Percentiles rank a stretch among this genome's conserved stretches.
These are phyloP conservation scores for Luscinia megarhynchos DNA, from an alignment of 2,797 vertebrate genomes.

Conservation along the genomic window DNA sequence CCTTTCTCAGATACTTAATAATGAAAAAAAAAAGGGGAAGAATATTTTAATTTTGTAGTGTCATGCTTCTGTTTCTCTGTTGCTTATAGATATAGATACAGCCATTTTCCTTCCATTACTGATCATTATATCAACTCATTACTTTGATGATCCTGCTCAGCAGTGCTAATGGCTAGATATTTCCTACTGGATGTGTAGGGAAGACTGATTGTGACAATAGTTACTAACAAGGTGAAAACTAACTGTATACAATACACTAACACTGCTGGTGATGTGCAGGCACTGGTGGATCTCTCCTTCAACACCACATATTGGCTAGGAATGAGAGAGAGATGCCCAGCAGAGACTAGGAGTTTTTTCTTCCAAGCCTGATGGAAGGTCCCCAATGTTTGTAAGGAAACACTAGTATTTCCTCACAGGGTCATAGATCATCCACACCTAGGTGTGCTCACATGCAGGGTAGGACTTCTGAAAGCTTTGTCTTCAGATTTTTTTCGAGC, in stretches of 20 bases:
- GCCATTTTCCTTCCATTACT: neutral
- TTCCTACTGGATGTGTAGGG: neutral
- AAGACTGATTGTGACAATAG: neutral
- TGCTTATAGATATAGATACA: neutral
- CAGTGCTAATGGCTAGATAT: neutral
- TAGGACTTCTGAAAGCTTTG: neutral
- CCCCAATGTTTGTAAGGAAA: neutral
- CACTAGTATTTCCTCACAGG: neutral
- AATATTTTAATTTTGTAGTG: neutral
- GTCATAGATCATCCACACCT: neutral
- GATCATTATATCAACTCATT: neutral
- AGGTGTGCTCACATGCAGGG: neutral
- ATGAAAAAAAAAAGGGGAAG: neutral
- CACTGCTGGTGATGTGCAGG: neutral
- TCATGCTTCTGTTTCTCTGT: neutral
- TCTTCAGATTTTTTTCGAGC: neutral
- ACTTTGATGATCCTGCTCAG: neutral
- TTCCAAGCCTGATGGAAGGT: neutral
- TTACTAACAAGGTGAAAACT: neutral
- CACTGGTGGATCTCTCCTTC: neutral
- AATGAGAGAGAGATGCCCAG: neutral
- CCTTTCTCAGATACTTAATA: neutral
- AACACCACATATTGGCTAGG: neutral
- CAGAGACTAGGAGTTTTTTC: neutral
- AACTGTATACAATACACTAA: neutral